Base-by-base conservation (phyloP, 2,113 vertebrate genomes). In the Hoplias malabaricus region DNA sequence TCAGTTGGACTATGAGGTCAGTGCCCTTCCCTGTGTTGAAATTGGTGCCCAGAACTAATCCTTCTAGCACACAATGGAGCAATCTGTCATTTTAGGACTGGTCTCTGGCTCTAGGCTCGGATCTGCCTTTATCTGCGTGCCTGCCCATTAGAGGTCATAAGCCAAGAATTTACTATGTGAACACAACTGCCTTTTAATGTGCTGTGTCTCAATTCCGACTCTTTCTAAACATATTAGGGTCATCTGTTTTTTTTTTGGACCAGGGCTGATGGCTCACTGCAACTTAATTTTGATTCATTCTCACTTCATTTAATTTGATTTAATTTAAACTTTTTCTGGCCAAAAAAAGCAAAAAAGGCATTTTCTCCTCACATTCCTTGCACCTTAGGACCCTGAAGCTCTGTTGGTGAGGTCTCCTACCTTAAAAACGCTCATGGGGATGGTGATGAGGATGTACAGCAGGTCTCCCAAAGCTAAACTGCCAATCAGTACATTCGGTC, bases 371-470 rank as follows among this genome's bases (percentile, higher is more conserved):
- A 19, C 57, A 61, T 13, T 36, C 9, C 16, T 34, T n/a, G 1
- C 31, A 80, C 77, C 80, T 83, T 82, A 82, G 62, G 23, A 56
- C 75, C 75, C 11, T 79, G n/a, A 13, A 36, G 33, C 25, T 43
- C 11, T 7, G 38, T 9, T 6, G 6, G n/a, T 19, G 2, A 3
- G 50, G 38, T 27, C 6, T 21, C 36, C 61, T 43, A 70, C 95
- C 94, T 96, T 96, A 21, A 92, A 97, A 0, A 95, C 91, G 0
- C 95, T 96, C 89, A 96, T 85, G 62, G 96, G 96, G 84, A 96
- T 94, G 33, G 94, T 92, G 2, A 96, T 96, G 84, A 96, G 89
- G 43, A 97, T 96, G 83, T 96, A 97, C 54, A 97, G 93, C 2
- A 97, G 93, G 83, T 96, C 95, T 4, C 95, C 95, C 0, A 97